Evolutionary conservation across 2,888 invertebrate species (phyloP), one percentile per base, ranked within the genome.

Genomic region (Pimpla rufipes): DNA sequence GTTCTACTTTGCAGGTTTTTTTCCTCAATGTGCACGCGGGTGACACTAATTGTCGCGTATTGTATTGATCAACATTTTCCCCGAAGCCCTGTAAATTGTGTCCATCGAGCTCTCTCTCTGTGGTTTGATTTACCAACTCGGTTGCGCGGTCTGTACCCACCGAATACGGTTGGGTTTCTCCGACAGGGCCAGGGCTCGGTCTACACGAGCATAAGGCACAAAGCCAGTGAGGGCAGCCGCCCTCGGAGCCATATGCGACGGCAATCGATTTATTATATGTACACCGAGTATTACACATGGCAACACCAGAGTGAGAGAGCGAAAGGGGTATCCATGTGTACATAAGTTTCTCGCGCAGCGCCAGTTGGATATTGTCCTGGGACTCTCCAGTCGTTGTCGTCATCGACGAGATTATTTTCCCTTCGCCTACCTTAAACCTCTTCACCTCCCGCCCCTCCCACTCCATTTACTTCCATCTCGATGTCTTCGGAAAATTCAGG

Each of bases 211-310:
- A 29, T 5, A 42, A 42, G 57, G 71, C 55, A 57, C 50, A 50
- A 67, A 23, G 67, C 67, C 67, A 67, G 52, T 47, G 52, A 50
- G 16, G 52, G 6, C 57, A 42, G 1, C 57, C 13, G 29, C 3
- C 57, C 57, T 40, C 18, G 29, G 29, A 13, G 13, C 21, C 21
- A 23, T 23, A 13, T 40, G 37, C 55, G 13, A 37, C 42, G 42
- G 11, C 37, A 21, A 71, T 71, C 57, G 71, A 71, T 71, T 71
- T 55, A 57, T 70, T 35, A 59, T 35, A 35, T 16, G n/a, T 35
- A 23, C 18, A 50, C 18, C 16, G 18, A 2, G 1, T 7, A 21
- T 21, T 23, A 23, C 21, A 52, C 21, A 23, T 8, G 21, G 21
- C 0, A 66, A 3, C 29, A n/a, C n/a, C 37, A 16, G 11, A 18